Percentiles rank a stretch among this genome's conserved stretches.
These are phyloP conservation scores for Pseudomyrmex dendroicus DNA, from an alignment of 1,140 invertebrate species.

Conservation along the genomic window DNA sequence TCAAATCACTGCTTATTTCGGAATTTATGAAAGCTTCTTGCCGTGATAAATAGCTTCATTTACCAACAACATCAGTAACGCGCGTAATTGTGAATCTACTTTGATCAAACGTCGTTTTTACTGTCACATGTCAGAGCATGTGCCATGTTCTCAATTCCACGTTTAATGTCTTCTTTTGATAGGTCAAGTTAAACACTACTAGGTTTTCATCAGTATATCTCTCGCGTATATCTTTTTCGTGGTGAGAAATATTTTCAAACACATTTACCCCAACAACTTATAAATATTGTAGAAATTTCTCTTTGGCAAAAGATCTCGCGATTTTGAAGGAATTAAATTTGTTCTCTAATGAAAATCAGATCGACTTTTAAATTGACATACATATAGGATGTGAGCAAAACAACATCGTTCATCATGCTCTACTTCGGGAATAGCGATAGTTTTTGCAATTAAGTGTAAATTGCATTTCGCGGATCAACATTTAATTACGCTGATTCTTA, in stretches of 20 bases:
- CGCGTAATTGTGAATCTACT: slow-evolving; percentile 34
- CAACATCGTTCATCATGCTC: background rate
- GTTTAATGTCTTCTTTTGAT: slow-evolving; percentile 16
- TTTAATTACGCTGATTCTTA: slow-evolving; percentile 38
- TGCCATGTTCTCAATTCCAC: background rate
- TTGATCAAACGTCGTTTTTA: slow-evolving; percentile 30
- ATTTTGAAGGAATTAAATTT: background rate
- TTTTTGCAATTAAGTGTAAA: background rate
- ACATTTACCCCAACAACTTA: too few species aligned
- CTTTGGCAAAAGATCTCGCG: background rate
- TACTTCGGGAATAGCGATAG: background rate
- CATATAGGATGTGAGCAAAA: background rate
- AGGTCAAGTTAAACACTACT: background rate
- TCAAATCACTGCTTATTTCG: slow-evolving; percentile 34
- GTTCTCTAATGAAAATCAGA: background rate
- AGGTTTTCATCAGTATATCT: slow-evolving; percentile 20
- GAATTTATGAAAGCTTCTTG: slow-evolving; percentile 37
- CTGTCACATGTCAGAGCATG: background rate
- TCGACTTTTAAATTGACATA: background rate
- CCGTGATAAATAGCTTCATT: slow-evolving; percentile 37
- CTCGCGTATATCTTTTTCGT: background rate
- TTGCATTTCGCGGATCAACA: background rate
- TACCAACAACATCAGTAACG: slow-evolving; percentile 10
- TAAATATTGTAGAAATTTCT: too few species aligned
- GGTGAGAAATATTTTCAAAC: background rate